A percentile compares a stretch with the other conserved stretches of the same genome.
Evolutionary conservation across 2,113 vertebrate genomes (phyloP).

Genomic region (Ancistrus triradiatus): DNA sequence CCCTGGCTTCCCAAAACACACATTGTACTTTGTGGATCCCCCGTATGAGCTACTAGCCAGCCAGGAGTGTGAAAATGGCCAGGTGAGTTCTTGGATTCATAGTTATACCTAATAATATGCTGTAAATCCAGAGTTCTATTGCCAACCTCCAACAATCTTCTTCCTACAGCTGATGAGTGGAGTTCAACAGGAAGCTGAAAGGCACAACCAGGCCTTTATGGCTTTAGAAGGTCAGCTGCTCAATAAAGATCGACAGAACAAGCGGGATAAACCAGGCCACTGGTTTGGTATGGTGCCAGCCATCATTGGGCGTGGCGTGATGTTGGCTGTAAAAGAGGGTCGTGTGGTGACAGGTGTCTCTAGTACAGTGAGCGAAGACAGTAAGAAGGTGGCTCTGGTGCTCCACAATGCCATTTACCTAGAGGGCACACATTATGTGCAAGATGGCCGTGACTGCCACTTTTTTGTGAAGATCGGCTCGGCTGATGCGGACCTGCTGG

Average conservation of each 20-base stretch:
- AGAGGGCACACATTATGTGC: slow-evolving; percentile 92
- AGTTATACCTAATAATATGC: neutral
- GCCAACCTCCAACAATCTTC: neutral
- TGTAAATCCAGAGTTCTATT: neutral
- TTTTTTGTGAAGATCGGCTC: slow-evolving; percentile 96
- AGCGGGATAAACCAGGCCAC: slow-evolving; percentile 87
- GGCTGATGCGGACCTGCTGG: slow-evolving; percentile 85
- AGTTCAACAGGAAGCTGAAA: slow-evolving; percentile 91
- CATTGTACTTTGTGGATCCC: slow-evolving; percentile 93
- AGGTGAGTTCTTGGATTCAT: slow-evolving; percentile 67
- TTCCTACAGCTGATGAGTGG: slow-evolving; percentile 84
- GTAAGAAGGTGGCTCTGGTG: slow-evolving; percentile 87
- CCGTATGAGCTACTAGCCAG: slow-evolving; percentile 89
- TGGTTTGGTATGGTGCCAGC: slow-evolving; percentile 93
- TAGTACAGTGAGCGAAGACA: slow-evolving; percentile 87
- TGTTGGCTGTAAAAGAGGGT: slow-evolving; percentile 93
- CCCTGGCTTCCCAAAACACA: slow-evolving; percentile 93
- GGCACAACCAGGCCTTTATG: slow-evolving; percentile 96
- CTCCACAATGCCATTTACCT: slow-evolving; percentile 91
- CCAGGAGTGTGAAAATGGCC: slow-evolving; percentile 92
- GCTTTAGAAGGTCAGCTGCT: slow-evolving; percentile 92
- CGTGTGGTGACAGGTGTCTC: slow-evolving; percentile 83
- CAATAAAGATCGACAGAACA: slow-evolving; percentile 78
- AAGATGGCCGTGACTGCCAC: slow-evolving; percentile 90
- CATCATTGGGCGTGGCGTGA: slow-evolving; percentile 90